Base-by-base conservation (phyloP, 2,113 vertebrate genomes). In the Pica pica region DNA sequence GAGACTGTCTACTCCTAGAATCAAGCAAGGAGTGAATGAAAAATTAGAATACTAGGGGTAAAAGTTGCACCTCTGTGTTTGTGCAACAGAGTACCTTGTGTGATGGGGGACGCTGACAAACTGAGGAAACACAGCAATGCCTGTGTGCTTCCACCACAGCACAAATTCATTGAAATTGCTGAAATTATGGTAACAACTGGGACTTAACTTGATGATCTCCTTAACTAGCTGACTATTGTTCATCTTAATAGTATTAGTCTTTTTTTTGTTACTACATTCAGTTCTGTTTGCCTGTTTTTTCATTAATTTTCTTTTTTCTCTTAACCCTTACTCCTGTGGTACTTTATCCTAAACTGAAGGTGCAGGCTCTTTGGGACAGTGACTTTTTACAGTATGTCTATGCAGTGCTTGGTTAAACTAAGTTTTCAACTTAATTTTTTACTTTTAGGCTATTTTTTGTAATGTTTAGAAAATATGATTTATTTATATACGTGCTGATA, bases 281-380 rank as follows among this genome's bases (percentile, higher is more conserved):
- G 12, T 61, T 87, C 81, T 65, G 5, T 70, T 71, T 63, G 5
- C 16, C 13, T 63, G 5, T 10, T 37, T 63, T 65, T 41, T 27
- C 3, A 2, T 46, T 46, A 0, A 37, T 49, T 5, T 31, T 26
- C 7, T 56, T 80, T 67, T 83, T 52, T 28, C 13, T 65, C 13
- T 31, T 67, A 59, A 39, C 6, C 1, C 7, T 8, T 6, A 1
- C 4, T 11, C 24, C 35, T 8, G 1, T 30, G 22, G 19, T 46
- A 28, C 30, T 71, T 46, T 27, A 31, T 50, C 30, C 31, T 18
- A 64, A 64, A 39, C 16, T 27, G 37, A 78, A 28, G 17, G 11
- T 64, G 33, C 21, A 39, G 3, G 22, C 15, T 67, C 20, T 71
- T 39, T 50, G 57, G 49, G 22, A 37, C 16, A 68, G 14, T 27